Base-by-base conservation (phyloP, 2,888 invertebrate species). In the Dichetophora obliterata region DNA sequence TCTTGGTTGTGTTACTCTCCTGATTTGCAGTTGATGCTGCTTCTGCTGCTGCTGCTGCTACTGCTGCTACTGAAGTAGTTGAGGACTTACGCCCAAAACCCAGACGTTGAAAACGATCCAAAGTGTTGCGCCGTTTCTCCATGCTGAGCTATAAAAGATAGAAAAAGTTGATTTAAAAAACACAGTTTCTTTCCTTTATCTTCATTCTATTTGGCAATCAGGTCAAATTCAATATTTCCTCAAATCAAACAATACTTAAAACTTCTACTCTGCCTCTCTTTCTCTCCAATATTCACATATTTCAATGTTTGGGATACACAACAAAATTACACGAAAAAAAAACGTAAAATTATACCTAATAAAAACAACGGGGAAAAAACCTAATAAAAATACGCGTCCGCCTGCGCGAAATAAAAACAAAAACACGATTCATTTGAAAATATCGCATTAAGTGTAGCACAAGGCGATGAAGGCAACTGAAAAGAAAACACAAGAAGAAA, bases 81-180 rank as follows among this genome's bases (percentile, higher is more conserved):
- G 87, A 84, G 76, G 88, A 86, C 80, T 85, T 86, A 75, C 88
- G 89, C 85, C 92, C 94, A 91, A 94, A 93, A 89, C 94, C 93
- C 89, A 93, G 92, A 90, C 93, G 94, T 88, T 94, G 94, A 90
- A 95, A 91, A 84, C 95, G 94, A 91, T 95, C 95, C 93, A 95
- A 93, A 89, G 94, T 94, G 92, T 93, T 92, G 80, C 88, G 87
- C 79, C 87, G 86, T 83, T 88, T 89, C 78, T 89, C 90, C 90
- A 90, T 90, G 82, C 82, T 86, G 78, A 83, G 81, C 89, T 89
- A 78, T 31, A 83, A 77, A 54, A 76, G 78, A 74, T n/a, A 34
- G 72, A 1, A 75, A 69, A 54, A 43, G 43, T 11, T 11, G 43
- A 11, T 37, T 43, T 11, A 43, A 43, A 11, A 43, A 43, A 43